phyloP scores from a whole-genome alignment of 1,140 invertebrate species.

The Acromyrmex heyeri region DNA sequence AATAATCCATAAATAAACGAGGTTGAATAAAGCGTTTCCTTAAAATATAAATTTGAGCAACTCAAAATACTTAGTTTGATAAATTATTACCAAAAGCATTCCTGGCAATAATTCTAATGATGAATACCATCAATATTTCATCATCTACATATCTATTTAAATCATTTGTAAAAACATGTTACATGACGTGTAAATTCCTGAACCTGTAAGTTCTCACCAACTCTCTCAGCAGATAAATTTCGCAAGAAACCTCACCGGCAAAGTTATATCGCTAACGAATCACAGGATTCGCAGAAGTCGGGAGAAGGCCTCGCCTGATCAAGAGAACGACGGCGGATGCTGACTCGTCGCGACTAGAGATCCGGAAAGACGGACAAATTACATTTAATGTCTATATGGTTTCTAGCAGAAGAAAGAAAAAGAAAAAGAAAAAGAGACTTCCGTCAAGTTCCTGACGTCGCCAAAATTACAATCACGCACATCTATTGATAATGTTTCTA shows the following conservation, averaged over 20 bases:
- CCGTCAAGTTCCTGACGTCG: slow-evolving; percentile 20
- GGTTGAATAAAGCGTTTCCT: background rate
- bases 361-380: slow-evolving; percentile 45
- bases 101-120: background rate
- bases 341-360: background rate
- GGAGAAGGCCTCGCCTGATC: slow-evolving; percentile 21
- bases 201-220: background rate
- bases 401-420: background rate
- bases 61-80: background rate
- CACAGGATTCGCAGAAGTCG: slow-evolving; percentile 29
- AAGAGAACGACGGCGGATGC: background rate
- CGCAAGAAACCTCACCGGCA: background rate
- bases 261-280: slow-evolving; percentile 29
- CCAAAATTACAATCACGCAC: slow-evolving; percentile 66
- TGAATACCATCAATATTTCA: slow-evolving; percentile 22
- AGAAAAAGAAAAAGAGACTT: slow-evolving; percentile 15
- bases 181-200: slow-evolving; percentile 23
- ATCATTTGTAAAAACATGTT: background rate
- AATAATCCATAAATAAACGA: background rate
- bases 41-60: background rate
- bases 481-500: background rate
- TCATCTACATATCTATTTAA: background rate
- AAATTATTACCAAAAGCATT: background rate
- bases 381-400: slow-evolving; percentile 48
- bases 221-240: background rate